Percentiles rank a stretch among this genome's conserved stretches.
Conservation (phyloP, 2,888 invertebrate species). For the Ernsta delagoae region DNA sequence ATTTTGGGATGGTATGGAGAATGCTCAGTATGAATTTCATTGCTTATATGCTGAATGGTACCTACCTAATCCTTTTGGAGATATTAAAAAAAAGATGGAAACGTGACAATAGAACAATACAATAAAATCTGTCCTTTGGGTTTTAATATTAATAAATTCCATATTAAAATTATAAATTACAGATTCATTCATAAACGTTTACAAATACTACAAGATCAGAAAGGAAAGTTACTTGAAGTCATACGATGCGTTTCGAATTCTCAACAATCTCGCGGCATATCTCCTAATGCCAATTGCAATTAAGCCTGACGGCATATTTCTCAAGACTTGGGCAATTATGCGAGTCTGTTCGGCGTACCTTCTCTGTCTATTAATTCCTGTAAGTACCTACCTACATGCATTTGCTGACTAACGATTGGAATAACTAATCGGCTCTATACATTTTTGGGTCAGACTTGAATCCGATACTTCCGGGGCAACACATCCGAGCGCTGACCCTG, state of each 20-base stretch:
- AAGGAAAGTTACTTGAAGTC: constrained; percentile 67
- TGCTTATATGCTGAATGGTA: too few species aligned
- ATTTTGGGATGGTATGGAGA: constrained; percentile 61
- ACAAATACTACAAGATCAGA: constrained; percentile 56
- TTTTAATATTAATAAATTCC: too few species aligned
- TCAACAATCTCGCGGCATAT: constrained; percentile 66
- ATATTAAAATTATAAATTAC: too few species aligned
- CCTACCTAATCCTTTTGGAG: too few species aligned
- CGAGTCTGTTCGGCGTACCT: constrained; percentile 63
- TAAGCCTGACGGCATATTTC: constrained; percentile 70
- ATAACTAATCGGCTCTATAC: too few species aligned
- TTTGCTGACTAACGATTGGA: neutral
- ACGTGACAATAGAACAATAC: too few species aligned
- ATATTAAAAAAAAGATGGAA: too few species aligned
- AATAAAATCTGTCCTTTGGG: too few species aligned
- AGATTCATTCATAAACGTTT: constrained; percentile 74
- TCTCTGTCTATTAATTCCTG: constrained; percentile 69
- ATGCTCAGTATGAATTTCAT: too few species aligned
- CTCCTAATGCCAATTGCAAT: constrained; percentile 68
- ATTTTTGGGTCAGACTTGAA: too few species aligned
- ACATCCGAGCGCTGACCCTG: too few species aligned
- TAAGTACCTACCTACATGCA: constrained; percentile 49
- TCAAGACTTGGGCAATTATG: constrained; percentile 67
- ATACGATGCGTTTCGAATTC: constrained; percentile 59
- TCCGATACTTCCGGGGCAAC: too few species aligned